These are phyloP conservation scores for Hippopotamus amphibius DNA, from an alignment of 2,113 vertebrate species.

Conservation along the genomic window DNA sequence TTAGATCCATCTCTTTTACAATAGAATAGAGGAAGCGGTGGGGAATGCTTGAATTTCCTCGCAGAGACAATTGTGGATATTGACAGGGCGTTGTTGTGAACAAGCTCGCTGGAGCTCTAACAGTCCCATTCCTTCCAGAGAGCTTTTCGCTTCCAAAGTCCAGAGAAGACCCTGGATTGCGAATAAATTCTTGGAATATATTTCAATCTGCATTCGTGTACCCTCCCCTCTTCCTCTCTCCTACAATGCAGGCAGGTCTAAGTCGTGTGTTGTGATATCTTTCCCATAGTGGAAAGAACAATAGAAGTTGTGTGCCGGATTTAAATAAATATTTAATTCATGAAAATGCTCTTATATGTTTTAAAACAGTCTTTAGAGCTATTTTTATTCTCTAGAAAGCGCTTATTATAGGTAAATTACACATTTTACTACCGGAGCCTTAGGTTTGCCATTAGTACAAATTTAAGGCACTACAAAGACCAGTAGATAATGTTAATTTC, in stretches of 20 bases:
- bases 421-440: constrained; percentile 84
- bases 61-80: constrained; percentile 63
- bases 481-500: constrained; percentile 89
- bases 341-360: constrained; percentile 82
- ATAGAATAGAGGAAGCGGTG: background rate
- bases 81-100: constrained; percentile 7
- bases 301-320: constrained; percentile 77
- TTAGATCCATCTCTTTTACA: constrained; percentile 41
- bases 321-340: constrained; percentile 86
- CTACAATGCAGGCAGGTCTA: background rate
- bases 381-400: constrained; percentile 83
- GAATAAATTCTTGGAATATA: constrained; percentile 9
- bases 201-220: constrained; percentile 14
- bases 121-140: constrained; percentile 11
- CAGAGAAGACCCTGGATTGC: constrained; percentile 47
- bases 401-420: constrained; percentile 87
- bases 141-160: constrained; percentile 53
- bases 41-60: background rate
- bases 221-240: background rate
- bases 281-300: constrained; percentile 68
- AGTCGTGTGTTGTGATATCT: background rate
- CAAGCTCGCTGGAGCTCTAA: background rate
- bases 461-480: constrained; percentile 86
- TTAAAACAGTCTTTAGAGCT: constrained; percentile 84
- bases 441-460: constrained; percentile 85